A percentile compares a stretch with the other conserved stretches of the same genome.
These are phyloP conservation scores for Heteromormyrus szaboi DNA, from an alignment of 2,797 vertebrate genomes.

Conservation along the genomic window DNA sequence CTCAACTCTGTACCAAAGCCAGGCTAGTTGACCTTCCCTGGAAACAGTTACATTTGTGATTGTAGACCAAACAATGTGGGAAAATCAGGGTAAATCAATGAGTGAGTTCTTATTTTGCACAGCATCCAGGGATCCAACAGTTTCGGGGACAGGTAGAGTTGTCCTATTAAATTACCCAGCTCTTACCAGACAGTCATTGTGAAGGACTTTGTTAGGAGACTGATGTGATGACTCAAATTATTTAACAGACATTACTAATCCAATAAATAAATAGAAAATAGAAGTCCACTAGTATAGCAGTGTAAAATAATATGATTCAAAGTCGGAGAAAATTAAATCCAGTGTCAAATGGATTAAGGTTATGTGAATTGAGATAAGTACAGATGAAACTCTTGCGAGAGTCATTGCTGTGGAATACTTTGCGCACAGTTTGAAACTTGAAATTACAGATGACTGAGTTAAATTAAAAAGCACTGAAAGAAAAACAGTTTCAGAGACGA, in stretches of 20 bases:
- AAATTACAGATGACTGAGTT: not conserved
- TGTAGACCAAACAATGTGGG: not conserved
- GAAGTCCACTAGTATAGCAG: not conserved
- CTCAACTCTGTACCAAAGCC: slow-evolving; percentile 6
- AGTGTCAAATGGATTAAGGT: not conserved
- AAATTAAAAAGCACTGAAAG: not conserved
- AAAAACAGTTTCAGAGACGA: not conserved
- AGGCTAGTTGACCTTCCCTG: not conserved
- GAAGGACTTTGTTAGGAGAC: not conserved
- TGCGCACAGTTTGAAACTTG: not conserved
- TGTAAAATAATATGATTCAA: not conserved
- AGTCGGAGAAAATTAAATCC: not conserved
- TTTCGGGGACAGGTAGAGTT: not conserved
- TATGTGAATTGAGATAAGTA: not conserved
- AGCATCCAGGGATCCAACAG: not conserved
- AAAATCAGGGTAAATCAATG: not conserved
- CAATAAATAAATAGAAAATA: not conserved
- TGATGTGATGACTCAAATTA: not conserved
- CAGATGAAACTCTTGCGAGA: not conserved
- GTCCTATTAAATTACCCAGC: not conserved
- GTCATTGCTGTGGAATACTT: not conserved
- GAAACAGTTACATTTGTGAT: not conserved
- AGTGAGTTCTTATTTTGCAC: not conserved
- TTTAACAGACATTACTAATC: not conserved
- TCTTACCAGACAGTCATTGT: not conserved